Base-by-base conservation (phyloP, 2,888 invertebrate genomes). In the Melinaea marsaeus region DNA sequence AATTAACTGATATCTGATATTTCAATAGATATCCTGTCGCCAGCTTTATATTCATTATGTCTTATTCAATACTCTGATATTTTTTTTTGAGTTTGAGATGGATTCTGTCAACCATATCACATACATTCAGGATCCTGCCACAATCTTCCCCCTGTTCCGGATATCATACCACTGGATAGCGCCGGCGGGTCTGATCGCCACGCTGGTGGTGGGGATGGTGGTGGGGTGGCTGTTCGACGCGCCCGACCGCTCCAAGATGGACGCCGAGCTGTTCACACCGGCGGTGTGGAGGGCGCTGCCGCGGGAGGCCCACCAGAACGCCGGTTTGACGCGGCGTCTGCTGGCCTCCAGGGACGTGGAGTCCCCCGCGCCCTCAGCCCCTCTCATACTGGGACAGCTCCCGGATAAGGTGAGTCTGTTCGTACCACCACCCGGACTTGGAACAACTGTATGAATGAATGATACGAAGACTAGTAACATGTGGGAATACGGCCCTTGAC, bases 151-250 rank as follows among this genome's bases (percentile, higher is more conserved):
- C 0, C 79, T 96, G 13, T 96, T 95, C 84, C 93, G 95, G 9
- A 76, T 96, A 55, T 96, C 96, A 0, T 96, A 95, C 81, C 94
- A 95, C 79, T 96, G 96, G 96, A 94, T 96, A 64, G 94, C 95
- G 48, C 94, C 95, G 0, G 88, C 95, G 59, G 96, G 96, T 0
- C 91, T 95, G 0, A 58, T 92, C 0, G 92, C 94, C 0, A 95
- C 95, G 0, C 75, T 96, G 32, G 62, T 93, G 0, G 94, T 96
- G 0, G 96, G 96, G 0, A 86, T 93, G 2, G 72, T 94, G 13
- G 93, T 94, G n/a, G 90, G 90, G 2, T 86, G 79, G 76, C 67
- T 81, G 32, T 83, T 79, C 62, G 90, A 90, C 71, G 73, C 74
- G 42, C 73, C 66, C 2, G 74, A 78, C 2, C 64, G 61, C 2